Evolutionary conservation across 2,113 vertebrate species (phyloP).

Genomic region (Aix galericulata): DNA sequence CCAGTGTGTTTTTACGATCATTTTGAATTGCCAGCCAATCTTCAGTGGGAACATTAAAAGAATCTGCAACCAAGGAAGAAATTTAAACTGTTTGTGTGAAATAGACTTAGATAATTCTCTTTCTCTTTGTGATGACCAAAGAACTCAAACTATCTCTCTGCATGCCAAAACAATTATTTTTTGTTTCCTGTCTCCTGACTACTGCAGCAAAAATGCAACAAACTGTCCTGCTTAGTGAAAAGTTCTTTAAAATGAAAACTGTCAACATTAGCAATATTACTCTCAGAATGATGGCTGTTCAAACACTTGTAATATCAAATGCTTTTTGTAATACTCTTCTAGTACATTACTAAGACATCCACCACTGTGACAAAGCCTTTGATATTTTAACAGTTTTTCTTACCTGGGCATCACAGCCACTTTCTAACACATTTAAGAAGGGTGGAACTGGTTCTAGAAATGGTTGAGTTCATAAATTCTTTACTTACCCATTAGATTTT

Average conservation of each 20-base stretch:
- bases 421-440: neutral
- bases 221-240: neutral
- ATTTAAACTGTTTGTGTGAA: neutral
- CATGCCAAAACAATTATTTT: neutral
- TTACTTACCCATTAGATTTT: constrained; percentile 36
- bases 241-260: neutral
- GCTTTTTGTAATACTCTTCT: neutral
- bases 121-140: neutral
- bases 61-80: neutral
- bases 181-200: neutral
- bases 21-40: constrained; percentile 58
- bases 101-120: neutral
- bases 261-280: neutral
- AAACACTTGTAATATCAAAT: neutral
- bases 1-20: constrained; percentile 1
- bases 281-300: neutral
- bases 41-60: neutral
- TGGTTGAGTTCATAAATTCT: neutral
- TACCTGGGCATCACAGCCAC: neutral
- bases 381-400: neutral
- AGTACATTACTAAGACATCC: neutral
- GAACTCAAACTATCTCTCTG: neutral
- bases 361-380: neutral
- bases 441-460: neutral
- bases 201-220: neutral